Conservation (phyloP, 1,140 invertebrate species). For the Wasmannia auropunctata region DNA sequence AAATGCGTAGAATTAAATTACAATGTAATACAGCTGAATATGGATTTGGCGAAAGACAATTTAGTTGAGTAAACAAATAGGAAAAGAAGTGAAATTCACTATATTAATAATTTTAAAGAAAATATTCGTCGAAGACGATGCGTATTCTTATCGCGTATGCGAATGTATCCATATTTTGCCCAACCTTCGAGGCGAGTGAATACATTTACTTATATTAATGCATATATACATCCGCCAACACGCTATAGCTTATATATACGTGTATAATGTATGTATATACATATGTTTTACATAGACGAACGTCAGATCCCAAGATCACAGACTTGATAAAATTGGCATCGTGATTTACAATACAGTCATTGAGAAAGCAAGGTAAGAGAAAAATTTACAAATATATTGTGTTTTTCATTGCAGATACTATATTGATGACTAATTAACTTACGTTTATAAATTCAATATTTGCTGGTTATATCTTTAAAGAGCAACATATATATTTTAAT, state of each 20-base stretch:
- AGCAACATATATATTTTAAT: background rate
- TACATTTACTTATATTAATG: slow-evolving; percentile 26
- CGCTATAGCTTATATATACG: background rate
- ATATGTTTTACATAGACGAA: slow-evolving; percentile 15
- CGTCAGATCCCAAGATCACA: slow-evolving; percentile 15
- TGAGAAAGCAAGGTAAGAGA: background rate
- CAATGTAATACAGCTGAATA: background rate
- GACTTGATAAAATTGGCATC: background rate
- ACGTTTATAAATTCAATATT: background rate
- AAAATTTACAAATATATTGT: background rate
- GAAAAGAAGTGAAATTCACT: background rate
- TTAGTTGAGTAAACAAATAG: background rate
- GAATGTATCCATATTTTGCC: background rate
- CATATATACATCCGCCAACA: slow-evolving; percentile 17
- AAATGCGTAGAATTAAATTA: background rate
- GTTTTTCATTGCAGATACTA: background rate
- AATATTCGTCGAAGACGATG: slow-evolving; percentile 7
- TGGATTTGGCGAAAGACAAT: background rate
- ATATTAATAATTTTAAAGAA: slow-evolving; percentile 1
- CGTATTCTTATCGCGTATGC: slow-evolving; percentile 15
- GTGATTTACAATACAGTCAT: slow-evolving; percentile 22
- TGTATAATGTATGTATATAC: background rate
- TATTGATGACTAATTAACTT: background rate
- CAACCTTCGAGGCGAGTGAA: background rate
- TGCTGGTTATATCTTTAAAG: background rate